Conservation (phyloP, 2,888 invertebrate species). For the Synergus laeviventris region DNA sequence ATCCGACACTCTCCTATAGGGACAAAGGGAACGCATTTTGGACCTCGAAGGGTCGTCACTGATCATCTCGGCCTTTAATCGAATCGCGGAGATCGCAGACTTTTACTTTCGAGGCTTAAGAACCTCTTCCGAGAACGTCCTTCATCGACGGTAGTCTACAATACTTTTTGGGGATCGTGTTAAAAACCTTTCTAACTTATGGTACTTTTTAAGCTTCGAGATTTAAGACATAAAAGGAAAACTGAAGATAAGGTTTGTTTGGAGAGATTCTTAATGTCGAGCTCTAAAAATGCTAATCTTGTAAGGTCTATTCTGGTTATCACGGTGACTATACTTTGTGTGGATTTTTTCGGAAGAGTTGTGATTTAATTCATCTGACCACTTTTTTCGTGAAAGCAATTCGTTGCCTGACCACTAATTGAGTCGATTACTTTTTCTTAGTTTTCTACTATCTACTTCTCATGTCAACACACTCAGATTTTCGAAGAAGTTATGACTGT, state of each 20-base stretch:
- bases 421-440: constrained; percentile 1
- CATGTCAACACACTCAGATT: constrained; percentile 20
- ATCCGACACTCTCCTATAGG: not conserved
- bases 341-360: not conserved
- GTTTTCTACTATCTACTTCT: constrained; percentile 21
- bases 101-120: constrained; percentile 4
- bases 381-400: constrained; percentile 34
- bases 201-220: constrained; percentile 1
- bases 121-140: constrained; percentile 3
- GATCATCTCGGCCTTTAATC: constrained; percentile 6
- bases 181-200: not conserved
- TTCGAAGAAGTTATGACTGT: not conserved
- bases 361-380: constrained; percentile 22
- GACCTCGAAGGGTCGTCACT: not conserved
- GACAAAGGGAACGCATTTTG: not conserved
- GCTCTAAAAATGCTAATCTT: constrained; percentile 32
- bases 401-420: constrained; percentile 19
- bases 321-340: not conserved
- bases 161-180: not conserved
- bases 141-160: not conserved
- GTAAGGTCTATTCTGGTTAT: constrained; percentile 15
- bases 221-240: not conserved
- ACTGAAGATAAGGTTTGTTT: constrained; percentile 3
- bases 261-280: constrained; percentile 21
- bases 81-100: not conserved